Evolutionary conservation across 2,113 vertebrate genomes (phyloP), one percentile per base, ranked within the genome.

Genomic region (Campylomormyrus numenius): DNA sequence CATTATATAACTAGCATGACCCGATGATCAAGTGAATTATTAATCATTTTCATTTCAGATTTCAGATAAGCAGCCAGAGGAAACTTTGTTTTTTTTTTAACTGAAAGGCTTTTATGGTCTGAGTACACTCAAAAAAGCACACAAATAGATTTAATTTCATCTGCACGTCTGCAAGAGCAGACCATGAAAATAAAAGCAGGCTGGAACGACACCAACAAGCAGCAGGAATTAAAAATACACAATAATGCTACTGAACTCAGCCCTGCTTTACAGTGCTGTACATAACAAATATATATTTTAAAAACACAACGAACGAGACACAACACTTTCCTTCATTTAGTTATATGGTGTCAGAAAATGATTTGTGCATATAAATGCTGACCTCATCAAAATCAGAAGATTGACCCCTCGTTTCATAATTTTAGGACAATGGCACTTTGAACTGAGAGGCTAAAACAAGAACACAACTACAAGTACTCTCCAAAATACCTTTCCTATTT

Each of bases 41-140:
- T 93, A 91, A 95, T 94, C 83, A 4, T 90, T 84, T 85, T 88
- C 88, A 49, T 88, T 91, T 92, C 89, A 90, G 94, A 97, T 95
- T 94, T 94, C 94, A 89, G 85, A 88, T 90, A 89, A 87, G 53
- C 90, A 15, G 91, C 42, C 17, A 88, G 1, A 92, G 50, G 39
- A n/a, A 58, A 15, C 13, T 50, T 11, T 0, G 85, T 48, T 42
- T 42, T 90, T 35, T 89, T 56, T 53, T 17, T 15, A 10, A 42
- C 27, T 27, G 91, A 90, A 53, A 85, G n/a, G 27, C 49, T 89
- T 85, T 56, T 21, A 86, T 88, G 85, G 90, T 56, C 88, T 86
- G 7, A 45, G 80, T 48, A 85, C 27, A 90, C 86, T 84, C 88
- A 49, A 92, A 80, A 93, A 91, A 58, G 11, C 1, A 4, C 52